phyloP scores from a whole-genome alignment of 2,888 invertebrate species.

The Philopedon plagiatum region DNA sequence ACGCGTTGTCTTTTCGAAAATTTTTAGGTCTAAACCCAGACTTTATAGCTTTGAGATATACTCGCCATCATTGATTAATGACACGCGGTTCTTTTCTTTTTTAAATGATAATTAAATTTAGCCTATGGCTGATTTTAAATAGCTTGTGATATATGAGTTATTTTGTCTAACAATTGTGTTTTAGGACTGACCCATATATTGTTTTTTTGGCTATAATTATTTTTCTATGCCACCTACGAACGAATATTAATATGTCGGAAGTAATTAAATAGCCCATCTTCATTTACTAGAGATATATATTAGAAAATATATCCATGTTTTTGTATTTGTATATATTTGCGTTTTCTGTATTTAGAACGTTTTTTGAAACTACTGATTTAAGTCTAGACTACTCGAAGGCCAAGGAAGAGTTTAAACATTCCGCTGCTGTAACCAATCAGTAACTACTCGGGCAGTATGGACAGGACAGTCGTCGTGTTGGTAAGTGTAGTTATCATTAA shows the following conservation, averaged over 20 bases:
- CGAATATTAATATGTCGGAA: slow-evolving; percentile 35
- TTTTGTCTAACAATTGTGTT: slow-evolving; percentile 30
- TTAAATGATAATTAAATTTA: slow-evolving; percentile 36
- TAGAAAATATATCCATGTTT: no score
- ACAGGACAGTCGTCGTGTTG: no score
- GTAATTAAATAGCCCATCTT: slow-evolving; percentile 27
- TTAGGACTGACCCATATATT: slow-evolving; percentile 20
- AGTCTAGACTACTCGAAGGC: no score
- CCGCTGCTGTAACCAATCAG: no score
- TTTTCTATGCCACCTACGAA: slow-evolving; percentile 35
- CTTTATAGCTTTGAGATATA: slow-evolving; percentile 24
- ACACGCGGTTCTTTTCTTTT: slow-evolving; percentile 37
- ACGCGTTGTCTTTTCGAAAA: slow-evolving; percentile 26
- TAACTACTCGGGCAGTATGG: no score
- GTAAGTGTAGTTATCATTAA: no score
- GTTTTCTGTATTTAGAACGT: no score
- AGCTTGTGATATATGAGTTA: slow-evolving; percentile 38
- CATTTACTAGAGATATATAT: slow-evolving; percentile 10
- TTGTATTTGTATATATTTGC: no score
- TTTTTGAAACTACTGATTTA: no score
- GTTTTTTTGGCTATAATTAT: slow-evolving; percentile 13
- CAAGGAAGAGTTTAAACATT: no score
- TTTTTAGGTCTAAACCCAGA: slow-evolving; percentile 7
- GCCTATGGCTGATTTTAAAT: slow-evolving; percentile 39
- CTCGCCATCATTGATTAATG: slow-evolving; percentile 29